phyloP scores from a whole-genome alignment of 2,888 invertebrate genomes.

The Hecatera dysodea region DNA sequence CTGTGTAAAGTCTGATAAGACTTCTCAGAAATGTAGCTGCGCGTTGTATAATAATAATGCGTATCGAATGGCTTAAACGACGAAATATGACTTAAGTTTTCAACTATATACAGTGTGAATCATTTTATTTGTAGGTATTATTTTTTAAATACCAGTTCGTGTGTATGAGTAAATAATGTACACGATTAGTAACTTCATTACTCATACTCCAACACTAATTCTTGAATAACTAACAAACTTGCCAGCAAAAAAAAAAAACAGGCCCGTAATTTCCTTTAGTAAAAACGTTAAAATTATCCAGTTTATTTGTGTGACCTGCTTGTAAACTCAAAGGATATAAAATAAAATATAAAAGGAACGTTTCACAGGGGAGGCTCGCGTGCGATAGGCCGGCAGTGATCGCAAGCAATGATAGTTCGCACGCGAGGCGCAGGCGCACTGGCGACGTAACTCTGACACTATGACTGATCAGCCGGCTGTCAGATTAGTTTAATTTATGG shows the following conservation, averaged over 20 bases:
- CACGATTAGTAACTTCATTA: slow-evolving; percentile 30
- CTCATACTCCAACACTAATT: slow-evolving; percentile 26
- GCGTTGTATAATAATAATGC: background rate
- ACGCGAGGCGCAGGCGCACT: slow-evolving; percentile 75
- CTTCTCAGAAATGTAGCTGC: background rate
- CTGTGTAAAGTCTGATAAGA: background rate
- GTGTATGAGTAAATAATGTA: slow-evolving; percentile 15
- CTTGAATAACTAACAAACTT: slow-evolving; percentile 2
- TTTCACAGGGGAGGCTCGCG: slow-evolving; percentile 66
- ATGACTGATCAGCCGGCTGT: slow-evolving; percentile 64
- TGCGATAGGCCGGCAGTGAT: slow-evolving; percentile 70
- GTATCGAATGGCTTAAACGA: background rate
- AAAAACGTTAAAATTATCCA: slow-evolving; percentile 10
- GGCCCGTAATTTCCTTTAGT: slow-evolving; percentile 8
- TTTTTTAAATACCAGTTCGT: slow-evolving; percentile 1
- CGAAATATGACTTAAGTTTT: background rate
- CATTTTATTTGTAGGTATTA: slow-evolving; percentile 8
- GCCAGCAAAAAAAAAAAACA: background rate
- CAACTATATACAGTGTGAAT: slow-evolving; percentile 4
- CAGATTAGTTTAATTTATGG: slow-evolving; percentile 64
- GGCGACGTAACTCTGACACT: slow-evolving; percentile 46
- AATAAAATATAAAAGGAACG: slow-evolving; percentile 60
- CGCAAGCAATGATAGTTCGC: slow-evolving; percentile 64
- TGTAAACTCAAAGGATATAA: slow-evolving; percentile 60
- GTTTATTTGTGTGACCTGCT: slow-evolving; percentile 53